phyloP scores from a whole-genome alignment of 64 coral and sea anemone species.

The Orbicella faveolata region DNA sequence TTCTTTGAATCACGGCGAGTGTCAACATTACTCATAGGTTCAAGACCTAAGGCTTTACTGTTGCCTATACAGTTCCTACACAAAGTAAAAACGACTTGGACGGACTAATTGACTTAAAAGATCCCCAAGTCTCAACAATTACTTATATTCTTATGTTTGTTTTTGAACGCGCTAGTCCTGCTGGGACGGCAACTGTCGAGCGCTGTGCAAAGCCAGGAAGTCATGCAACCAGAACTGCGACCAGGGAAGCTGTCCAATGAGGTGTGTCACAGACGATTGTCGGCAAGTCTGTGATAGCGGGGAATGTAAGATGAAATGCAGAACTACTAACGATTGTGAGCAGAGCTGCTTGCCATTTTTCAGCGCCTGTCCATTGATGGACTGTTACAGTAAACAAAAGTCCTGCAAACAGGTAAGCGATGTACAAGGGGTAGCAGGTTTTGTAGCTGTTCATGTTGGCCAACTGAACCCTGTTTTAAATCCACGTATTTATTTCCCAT shows the following conservation, averaged over 20 bases:
- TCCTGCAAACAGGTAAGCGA: constrained; percentile 33
- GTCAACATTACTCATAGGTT: no score
- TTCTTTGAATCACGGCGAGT: neutral
- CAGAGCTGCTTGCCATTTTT: neutral
- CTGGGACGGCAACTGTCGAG: neutral
- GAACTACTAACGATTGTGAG: neutral
- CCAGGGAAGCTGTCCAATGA: neutral
- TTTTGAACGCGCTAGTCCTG: neutral
- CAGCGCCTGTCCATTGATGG: neutral
- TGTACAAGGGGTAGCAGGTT: neutral
- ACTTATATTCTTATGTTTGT: neutral
- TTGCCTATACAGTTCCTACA: no score
- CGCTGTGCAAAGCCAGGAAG: constrained; percentile 3
- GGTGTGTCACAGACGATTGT: constrained; percentile 1
- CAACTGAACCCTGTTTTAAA: no score
- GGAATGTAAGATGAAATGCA: constrained; percentile 29
- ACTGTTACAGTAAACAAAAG: constrained; percentile 25
- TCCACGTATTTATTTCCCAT: no score
- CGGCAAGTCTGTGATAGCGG: neutral
- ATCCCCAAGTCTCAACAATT: no score
- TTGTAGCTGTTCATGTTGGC: no score
- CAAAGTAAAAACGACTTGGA: no score
- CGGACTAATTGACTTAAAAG: no score
- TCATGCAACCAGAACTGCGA: neutral
- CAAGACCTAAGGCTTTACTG: no score